phyloP scores from a whole-genome alignment of 2,113 vertebrate species.

The Sylvietta virens region DNA sequence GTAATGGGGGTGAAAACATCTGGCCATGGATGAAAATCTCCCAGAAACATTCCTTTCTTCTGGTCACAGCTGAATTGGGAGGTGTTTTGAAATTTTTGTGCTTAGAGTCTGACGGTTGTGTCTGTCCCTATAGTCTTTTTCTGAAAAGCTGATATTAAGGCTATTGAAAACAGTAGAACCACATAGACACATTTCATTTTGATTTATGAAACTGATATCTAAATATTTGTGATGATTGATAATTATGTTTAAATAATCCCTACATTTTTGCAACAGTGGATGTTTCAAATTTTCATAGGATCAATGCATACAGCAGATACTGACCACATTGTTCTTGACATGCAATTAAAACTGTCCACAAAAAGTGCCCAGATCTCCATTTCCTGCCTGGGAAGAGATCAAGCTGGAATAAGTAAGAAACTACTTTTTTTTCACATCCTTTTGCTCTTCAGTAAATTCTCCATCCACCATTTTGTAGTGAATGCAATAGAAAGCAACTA shows the following conservation, averaged over 20 bases:
- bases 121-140: neutral
- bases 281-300: neutral
- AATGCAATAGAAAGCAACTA: neutral
- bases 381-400: neutral
- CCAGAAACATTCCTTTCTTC: neutral
- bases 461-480: neutral
- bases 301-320: neutral
- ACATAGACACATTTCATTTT: neutral
- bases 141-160: neutral
- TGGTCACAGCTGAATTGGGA: neutral
- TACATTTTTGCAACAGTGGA: neutral
- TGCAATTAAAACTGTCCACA: neutral
- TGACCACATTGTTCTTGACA: neutral
- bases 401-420: neutral
- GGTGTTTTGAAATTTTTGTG: neutral
- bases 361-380: neutral
- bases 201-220: neutral
- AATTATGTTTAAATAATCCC: neutral
- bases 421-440: neutral
- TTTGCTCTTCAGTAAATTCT: neutral
- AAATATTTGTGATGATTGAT: neutral
- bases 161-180: neutral
- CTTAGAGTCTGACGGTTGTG: neutral
- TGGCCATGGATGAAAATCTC: conserved; percentile 77
- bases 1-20: conserved; percentile 49